Base-by-base conservation (phyloP, 2,113 vertebrate species). In the Meleagris gallopavo region DNA sequence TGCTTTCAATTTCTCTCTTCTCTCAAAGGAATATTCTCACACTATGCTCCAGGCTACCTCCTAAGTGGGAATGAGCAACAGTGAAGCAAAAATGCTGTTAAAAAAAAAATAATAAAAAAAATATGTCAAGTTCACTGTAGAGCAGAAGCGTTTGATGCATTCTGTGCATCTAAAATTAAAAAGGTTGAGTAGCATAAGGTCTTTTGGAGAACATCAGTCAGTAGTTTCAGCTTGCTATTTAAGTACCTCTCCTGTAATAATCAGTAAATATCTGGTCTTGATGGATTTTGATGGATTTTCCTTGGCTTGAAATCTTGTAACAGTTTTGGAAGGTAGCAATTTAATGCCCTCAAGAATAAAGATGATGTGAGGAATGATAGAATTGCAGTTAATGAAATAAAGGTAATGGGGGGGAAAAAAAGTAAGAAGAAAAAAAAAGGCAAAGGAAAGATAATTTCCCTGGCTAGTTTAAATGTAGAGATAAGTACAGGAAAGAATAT, bases 161-260 rank as follows among this genome's bases (percentile, higher is more conserved):
- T 73, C 46, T 45, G 76, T 40, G 1, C 29, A 45, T 70, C 6
- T 27, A 58, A 88, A 90, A 62, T 34, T 5, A 18, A 83, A 86
- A 70, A 0, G 0, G 2, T 7, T 75, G 6, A 6, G 6, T 13
- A 69, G 12, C 15, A 18, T 29, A 38, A 67, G 3, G 1, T 66
- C 22, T 66, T n/a, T 62, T 71, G 41, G 29, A 92, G 48, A 86
- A 48, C 48, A 50, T 24, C 48, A 65, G 6, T 80, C n/a, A 81
- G 22, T 45, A 72, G 8, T 82, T 74, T 89, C 41, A 55, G 6
- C 61, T 4, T 90, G 1, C 13, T 6, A 18, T 70, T 70, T 73
- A 58, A 54, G 22, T 38, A 57, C 6, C 13, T 71, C 86, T 86
- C n/a, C 29, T 71, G 30, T 29, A 46, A 64, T 1, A 41, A 66